These are phyloP conservation scores for Drosophila pachea DNA, from an alignment of 1,140 invertebrate species.

Conservation along the genomic window DNA sequence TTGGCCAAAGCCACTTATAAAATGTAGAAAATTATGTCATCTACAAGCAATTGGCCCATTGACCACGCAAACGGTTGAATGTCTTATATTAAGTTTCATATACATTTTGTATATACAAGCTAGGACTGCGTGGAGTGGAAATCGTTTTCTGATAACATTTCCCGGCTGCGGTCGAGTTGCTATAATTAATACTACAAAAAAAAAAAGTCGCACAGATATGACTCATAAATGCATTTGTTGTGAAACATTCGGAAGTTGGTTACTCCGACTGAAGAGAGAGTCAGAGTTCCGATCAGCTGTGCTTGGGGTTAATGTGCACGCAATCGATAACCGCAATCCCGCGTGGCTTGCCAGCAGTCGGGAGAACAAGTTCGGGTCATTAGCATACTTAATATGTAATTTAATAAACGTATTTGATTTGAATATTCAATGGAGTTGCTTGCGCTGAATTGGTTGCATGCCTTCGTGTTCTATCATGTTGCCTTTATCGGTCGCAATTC, in stretches of 20 bases:
- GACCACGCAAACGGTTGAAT: too few species aligned
- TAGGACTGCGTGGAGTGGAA: background rate
- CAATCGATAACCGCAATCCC: constrained; percentile 6
- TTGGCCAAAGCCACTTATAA: constrained; percentile 18
- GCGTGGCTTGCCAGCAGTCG: background rate
- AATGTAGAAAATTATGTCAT: constrained; percentile 63
- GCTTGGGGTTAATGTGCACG: constrained; percentile 11
- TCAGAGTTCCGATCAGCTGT: constrained; percentile 6
- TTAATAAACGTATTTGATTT: constrained; percentile 13
- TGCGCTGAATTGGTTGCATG: constrained; percentile 9
- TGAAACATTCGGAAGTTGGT: background rate
- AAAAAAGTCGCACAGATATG: too few species aligned
- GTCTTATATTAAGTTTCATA: background rate
- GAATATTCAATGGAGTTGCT: constrained; percentile 5
- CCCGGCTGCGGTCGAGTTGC: too few species aligned
- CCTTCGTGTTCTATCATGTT: background rate
- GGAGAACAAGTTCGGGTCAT: constrained; percentile 13
- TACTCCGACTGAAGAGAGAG: background rate
- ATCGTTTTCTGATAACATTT: too few species aligned
- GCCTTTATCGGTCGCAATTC: constrained; percentile 4
- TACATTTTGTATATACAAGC: background rate
- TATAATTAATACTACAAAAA: too few species aligned
- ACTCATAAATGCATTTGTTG: constrained; percentile 1
- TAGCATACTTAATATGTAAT: constrained; percentile 19
- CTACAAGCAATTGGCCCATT: background rate